A percentile compares a stretch with the other conserved stretches of the same genome.
phyloP scores from a whole-genome alignment of 2,797 vertebrate species.

The Gymnothorax javanicus region DNA sequence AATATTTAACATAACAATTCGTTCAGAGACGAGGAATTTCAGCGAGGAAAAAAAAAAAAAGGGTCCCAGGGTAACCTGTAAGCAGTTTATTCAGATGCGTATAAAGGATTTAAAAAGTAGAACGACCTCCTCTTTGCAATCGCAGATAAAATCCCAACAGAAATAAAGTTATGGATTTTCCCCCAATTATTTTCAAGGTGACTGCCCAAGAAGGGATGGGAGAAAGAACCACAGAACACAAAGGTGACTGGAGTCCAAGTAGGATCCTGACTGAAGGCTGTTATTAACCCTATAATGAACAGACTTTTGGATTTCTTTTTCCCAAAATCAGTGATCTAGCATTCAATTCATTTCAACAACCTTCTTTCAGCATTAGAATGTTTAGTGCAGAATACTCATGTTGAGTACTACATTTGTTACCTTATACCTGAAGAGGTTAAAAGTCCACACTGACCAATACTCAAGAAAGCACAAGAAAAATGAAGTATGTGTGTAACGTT shows the following conservation, averaged over 20 bases:
- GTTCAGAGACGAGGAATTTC: conserved; percentile 33
- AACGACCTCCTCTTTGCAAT: conserved; percentile 32
- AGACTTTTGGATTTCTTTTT: too few relatives aligned
- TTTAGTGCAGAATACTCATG: too few relatives aligned
- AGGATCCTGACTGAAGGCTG: too few relatives aligned
- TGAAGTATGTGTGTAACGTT: too few relatives aligned
- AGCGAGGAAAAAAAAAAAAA: not conserved
- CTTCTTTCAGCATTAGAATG: too few relatives aligned
- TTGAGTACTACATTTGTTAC: too few relatives aligned
- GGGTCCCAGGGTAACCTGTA: conserved; percentile 29
- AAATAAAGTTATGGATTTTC: conserved; percentile 18
- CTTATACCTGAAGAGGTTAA: too few relatives aligned
- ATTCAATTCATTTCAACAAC: too few relatives aligned
- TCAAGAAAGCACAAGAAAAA: too few relatives aligned
- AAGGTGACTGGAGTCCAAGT: not conserved
- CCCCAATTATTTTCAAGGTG: conserved; percentile 9
- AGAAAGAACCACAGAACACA: not conserved
- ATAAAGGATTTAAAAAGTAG: conserved; percentile 27
- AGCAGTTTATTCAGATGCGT: conserved; percentile 33
- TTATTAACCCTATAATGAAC: too few relatives aligned
- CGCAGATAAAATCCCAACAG: conserved; percentile 20
- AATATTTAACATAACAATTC: conserved; percentile 59
- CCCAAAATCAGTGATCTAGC: too few relatives aligned
- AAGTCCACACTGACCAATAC: too few relatives aligned
- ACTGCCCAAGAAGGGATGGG: not conserved